Percentiles rank a stretch among this genome's conserved stretches.
These are phyloP conservation scores for Eucidaris tribuloides DNA, from an alignment of 35 echinoderm and acorn worm species.

Conservation along the genomic window DNA sequence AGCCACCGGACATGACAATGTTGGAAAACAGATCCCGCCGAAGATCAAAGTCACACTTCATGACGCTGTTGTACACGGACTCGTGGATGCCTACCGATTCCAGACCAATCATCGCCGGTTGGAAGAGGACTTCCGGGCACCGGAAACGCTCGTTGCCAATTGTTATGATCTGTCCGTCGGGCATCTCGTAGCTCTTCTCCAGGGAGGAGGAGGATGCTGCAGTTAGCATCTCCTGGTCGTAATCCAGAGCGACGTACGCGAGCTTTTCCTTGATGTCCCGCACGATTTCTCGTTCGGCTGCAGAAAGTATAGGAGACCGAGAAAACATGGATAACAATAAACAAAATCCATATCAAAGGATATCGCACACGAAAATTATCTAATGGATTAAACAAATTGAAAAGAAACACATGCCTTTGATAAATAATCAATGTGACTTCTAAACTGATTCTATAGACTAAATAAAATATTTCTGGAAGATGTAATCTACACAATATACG, in stretches of 20 bases:
- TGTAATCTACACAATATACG: too few relatives aligned
- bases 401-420: too few relatives aligned
- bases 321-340: too few relatives aligned
- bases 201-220: constrained; percentile 26
- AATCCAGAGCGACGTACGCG: constrained; percentile 38
- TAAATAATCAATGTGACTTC: too few relatives aligned
- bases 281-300: constrained; percentile 18
- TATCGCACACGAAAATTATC: too few relatives aligned
- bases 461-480: too few relatives aligned
- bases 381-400: too few relatives aligned
- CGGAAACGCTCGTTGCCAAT: constrained; percentile 82
- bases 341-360: too few relatives aligned
- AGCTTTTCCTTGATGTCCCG: constrained; percentile 47
- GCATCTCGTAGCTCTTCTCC: constrained; percentile 81
- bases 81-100: constrained; percentile 11
- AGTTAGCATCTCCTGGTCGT: not conserved
- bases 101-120: not conserved
- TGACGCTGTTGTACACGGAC: constrained; percentile 11
- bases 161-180: constrained; percentile 81
- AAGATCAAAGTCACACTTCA: constrained; percentile 30
- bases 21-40: not conserved
- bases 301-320: not conserved
- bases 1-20: not conserved
- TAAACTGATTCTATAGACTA: too few relatives aligned
- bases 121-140: constrained; percentile 13